Base-by-base conservation (phyloP, 2,113 vertebrate species). In the Sinocyclocheilus anophthalmus region DNA sequence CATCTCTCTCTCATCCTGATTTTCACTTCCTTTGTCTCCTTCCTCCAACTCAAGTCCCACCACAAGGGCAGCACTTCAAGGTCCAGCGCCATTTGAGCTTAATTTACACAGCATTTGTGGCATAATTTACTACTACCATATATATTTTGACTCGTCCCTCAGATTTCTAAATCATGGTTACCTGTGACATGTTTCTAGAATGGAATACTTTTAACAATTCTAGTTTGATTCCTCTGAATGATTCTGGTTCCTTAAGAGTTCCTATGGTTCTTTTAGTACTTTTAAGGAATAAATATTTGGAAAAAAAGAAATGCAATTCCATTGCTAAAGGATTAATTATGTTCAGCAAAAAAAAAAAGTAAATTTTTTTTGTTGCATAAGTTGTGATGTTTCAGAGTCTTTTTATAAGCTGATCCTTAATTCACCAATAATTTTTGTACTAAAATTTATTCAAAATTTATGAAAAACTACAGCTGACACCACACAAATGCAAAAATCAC, bases 1-100 rank as follows among this genome's bases (percentile, higher is more conserved):
- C 30, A 57, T 83, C n/a, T 57, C 39, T 67, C 39, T 57, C 37
- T 76, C 30, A 22, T 39, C 14, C 10, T 55, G 18, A 63, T 37
- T 11, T 77, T 86, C 48, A 80, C 53, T 57, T 37, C 61, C 10
- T 84, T 39, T 67, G 33, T 79, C 37, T 73, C 33, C 30, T 45
- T 77, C 39, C 53, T 39, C 14, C 16, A 26, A 75, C n/a, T 39
- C 22, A 33, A 42, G 33, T 86, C 65, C 5, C 69, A 5, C 9
- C 72, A 75, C 72, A 18, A 48, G n/a, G 1, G 1, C 5, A 53
- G 45, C 12, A 50, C 75, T 50, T 75, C 18, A 75, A 76, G 14
- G n/a, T 73, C 39, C 20, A 73, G 4, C 1, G 0, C 3, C 2
- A 42, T 73, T 42, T 73, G 2, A 72, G 69, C 18, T 67, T 30